These are phyloP conservation scores for Grantiella picta DNA, from an alignment of 2,113 vertebrate species.

Conservation along the genomic window DNA sequence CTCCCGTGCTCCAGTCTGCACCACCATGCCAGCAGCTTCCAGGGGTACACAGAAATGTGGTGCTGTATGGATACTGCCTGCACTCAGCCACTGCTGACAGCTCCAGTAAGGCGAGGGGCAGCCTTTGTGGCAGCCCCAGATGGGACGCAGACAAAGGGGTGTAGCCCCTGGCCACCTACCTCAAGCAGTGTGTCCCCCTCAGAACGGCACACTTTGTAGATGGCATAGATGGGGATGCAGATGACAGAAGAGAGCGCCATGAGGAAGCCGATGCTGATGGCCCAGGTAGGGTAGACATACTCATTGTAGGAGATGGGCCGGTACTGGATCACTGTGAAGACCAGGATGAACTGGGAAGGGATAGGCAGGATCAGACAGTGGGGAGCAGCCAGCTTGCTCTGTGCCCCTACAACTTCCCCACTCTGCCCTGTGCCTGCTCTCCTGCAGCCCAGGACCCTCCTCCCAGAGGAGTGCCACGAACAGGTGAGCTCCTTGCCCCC, in stretches of 20 bases:
- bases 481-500: neutral
- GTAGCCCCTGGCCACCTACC: constrained; percentile 67
- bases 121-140: neutral
- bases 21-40: neutral
- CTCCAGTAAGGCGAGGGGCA: neutral
- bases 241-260: constrained; percentile 96
- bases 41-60: neutral
- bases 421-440: neutral
- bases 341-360: constrained; percentile 87
- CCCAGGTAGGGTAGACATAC: constrained; percentile 91
- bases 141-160: neutral
- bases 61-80: neutral
- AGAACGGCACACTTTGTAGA: constrained; percentile 85
- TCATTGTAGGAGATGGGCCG: constrained; percentile 93
- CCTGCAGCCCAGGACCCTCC: neutral
- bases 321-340: constrained; percentile 99
- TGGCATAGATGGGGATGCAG: constrained; percentile 92
- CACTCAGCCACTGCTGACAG: neutral
- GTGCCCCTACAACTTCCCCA: rapidly evolving
- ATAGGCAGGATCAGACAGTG: neutral
- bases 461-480: neutral
- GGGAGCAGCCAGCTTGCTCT: neutral
- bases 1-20: neutral
- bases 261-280: constrained; percentile 88
- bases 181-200: constrained; percentile 89